Base-by-base conservation (phyloP, 2,113 vertebrate genomes). In the Epinephelus fuscoguttatus region DNA sequence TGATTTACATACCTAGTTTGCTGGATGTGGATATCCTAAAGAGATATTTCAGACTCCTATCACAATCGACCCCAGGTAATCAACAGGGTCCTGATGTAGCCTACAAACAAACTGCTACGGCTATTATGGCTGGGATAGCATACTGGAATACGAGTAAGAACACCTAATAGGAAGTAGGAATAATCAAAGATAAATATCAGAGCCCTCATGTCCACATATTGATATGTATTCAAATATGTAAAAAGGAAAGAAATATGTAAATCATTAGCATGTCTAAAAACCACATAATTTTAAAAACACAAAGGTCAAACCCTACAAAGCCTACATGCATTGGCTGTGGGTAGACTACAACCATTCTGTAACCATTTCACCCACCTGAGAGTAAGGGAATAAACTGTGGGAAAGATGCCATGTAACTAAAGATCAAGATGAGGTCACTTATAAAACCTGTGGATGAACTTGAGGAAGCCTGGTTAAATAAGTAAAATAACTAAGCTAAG, bases 1-100 rank as follows among this genome's bases (percentile, higher is more conserved):
- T 94, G 94, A 93, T 93, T 95, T 95, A 95, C 95, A 95, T 95
- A 95, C 95, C 95, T 95, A 95, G 93, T 87, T 94, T 93, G 94
- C 94, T 94, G 94, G 95, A 93, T 92, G 95, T 89, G 92, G 94
- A 94, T 93, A 94, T 95, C 95, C 95, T 95, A 95, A 95, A 94
- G 94, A 94, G 94, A 95, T 95, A 95, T 95, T 94, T 95, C 94
- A 95, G 94, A 95, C 89, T 95, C 92, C 93, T 95, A 95, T 94
- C 90, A 95, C 94, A 95, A 95, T 84, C 94, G 94, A 95, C 92
- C 95, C 94, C 95, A 94, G 95, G 94, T 95, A 95, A 92, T 94
- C 90, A 94, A 95, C 95, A 93, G 93, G 94, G 95, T 94, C 93
- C 93, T 93, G 93, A 87, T 84, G 92, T 94, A 90, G 91, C 93